Conservation (phyloP, 1,140 invertebrate species). For the Atopsyche davidsoni region DNA sequence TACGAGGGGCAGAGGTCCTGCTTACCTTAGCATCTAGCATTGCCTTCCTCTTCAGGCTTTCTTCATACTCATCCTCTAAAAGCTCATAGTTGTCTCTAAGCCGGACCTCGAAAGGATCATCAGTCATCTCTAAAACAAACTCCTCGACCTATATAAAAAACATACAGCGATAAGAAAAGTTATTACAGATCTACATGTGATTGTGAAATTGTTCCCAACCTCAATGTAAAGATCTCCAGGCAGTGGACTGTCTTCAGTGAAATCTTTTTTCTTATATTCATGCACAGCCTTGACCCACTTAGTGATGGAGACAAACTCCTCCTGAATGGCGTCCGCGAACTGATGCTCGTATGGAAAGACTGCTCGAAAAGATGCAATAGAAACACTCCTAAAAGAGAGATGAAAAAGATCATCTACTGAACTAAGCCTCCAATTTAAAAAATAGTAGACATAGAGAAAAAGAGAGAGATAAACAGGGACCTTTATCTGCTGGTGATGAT, state of each 20-base stretch:
- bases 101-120: constrained; percentile 98
- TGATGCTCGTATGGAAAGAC: constrained; percentile 90
- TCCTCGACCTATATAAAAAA: constrained; percentile 60
- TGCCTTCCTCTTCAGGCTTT: constrained; percentile 85
- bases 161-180: background rate
- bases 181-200: constrained; percentile 2
- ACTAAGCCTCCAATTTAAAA: too few relatives aligned
- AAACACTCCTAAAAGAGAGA: constrained; percentile 44
- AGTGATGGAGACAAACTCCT: constrained; percentile 81
- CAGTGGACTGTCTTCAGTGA: constrained; percentile 60
- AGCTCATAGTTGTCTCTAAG: constrained; percentile 94
- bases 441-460: too few relatives aligned
- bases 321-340: constrained; percentile 88
- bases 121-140: constrained; percentile 84
- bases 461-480: too few relatives aligned
- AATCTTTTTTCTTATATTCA: constrained; percentile 61
- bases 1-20: too few relatives aligned
- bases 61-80: constrained; percentile 92
- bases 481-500: too few relatives aligned
- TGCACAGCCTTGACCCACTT: constrained; percentile 90
- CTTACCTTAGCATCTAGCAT: constrained; percentile 84
- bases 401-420: too few relatives aligned
- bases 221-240: constrained; percentile 86
- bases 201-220: constrained; percentile 46
- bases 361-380: constrained; percentile 64